Evolutionary conservation across 2,113 vertebrate species (phyloP).

Genomic region (Pithys albifrons): DNA sequence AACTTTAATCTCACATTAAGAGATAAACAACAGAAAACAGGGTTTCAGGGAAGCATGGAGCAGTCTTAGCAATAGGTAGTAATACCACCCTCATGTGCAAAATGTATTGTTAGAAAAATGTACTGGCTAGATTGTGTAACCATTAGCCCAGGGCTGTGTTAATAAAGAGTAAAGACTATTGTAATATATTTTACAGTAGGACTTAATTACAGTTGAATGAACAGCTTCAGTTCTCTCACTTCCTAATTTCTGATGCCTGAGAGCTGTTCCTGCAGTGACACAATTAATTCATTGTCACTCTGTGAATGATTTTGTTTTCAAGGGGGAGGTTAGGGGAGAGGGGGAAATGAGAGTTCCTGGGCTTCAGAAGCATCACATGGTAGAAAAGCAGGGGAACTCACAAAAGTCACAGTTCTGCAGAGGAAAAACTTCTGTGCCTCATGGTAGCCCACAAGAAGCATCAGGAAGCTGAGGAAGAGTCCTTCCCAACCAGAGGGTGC

Average conservation of each 20-base stretch:
- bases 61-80: conserved; percentile 1
- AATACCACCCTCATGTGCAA: neutral
- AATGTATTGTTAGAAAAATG: conserved; percentile 21
- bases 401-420: neutral
- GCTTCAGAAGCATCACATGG: neutral
- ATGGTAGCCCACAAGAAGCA: neutral
- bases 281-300: conserved; percentile 1
- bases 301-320: conserved; percentile 22
- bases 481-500: neutral
- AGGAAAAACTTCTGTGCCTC: neutral
- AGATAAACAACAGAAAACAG: neutral
- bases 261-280: conserved; percentile 2
- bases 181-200: neutral
- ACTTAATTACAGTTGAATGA: conserved; percentile 55
- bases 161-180: conserved; percentile 38
- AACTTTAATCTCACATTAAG: neutral
- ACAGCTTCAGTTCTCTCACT: conserved; percentile 33
- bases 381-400: neutral
- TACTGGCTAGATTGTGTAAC: conserved; percentile 17
- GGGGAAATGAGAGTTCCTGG: neutral
- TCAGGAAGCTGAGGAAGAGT: neutral
- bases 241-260: conserved; percentile 35
- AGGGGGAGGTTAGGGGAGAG: neutral
- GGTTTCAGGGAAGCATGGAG: neutral
- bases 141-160: conserved; percentile 1